phyloP scores from a whole-genome alignment of 1,140 invertebrate species.

The Sycobia sp. region DNA sequence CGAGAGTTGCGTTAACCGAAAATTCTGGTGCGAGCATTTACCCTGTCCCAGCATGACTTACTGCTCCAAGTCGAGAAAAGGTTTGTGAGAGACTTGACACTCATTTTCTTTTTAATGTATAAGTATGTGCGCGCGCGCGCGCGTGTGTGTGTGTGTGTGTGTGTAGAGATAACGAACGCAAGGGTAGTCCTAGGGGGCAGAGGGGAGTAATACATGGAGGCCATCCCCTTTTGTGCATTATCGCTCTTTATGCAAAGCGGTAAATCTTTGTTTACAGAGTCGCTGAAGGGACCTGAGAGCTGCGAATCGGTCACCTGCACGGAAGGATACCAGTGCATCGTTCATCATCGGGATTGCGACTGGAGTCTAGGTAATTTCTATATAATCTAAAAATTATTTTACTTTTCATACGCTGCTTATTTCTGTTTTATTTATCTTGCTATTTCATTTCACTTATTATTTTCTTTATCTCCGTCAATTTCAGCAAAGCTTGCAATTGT shows the following conservation, averaged over 20 bases:
- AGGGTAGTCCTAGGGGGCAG: too few relatives aligned
- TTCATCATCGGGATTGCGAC: conserved; percentile 40
- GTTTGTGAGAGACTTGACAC: conserved; percentile 28
- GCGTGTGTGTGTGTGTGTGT: too few relatives aligned
- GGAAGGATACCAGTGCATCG: conserved; percentile 41
- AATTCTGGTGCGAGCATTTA: conserved; percentile 46
- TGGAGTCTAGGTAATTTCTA: conserved; percentile 46
- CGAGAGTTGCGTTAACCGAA: conserved; percentile 44
- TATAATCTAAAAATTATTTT: too few relatives aligned
- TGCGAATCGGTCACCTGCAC: conserved; percentile 46
- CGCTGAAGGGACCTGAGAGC: conserved; percentile 41
- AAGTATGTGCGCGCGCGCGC: too few relatives aligned
- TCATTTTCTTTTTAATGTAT: background rate
- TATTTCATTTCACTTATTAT: too few relatives aligned
- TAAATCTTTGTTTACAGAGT: conserved; percentile 40
- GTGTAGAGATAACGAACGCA: too few relatives aligned
- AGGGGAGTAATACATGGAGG: background rate
- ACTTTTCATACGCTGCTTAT: too few relatives aligned
- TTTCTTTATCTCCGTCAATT: too few relatives aligned
- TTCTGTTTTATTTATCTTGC: too few relatives aligned
- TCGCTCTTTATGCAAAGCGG: background rate
- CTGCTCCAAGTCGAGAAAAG: conserved; percentile 44
- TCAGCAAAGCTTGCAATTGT: too few relatives aligned
- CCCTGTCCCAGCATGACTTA: conserved; percentile 50
- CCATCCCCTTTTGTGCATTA: background rate